Percentiles rank a stretch among this genome's conserved stretches.
Conservation (phyloP, 2,797 vertebrate species). For the Echeneis naucrates region DNA sequence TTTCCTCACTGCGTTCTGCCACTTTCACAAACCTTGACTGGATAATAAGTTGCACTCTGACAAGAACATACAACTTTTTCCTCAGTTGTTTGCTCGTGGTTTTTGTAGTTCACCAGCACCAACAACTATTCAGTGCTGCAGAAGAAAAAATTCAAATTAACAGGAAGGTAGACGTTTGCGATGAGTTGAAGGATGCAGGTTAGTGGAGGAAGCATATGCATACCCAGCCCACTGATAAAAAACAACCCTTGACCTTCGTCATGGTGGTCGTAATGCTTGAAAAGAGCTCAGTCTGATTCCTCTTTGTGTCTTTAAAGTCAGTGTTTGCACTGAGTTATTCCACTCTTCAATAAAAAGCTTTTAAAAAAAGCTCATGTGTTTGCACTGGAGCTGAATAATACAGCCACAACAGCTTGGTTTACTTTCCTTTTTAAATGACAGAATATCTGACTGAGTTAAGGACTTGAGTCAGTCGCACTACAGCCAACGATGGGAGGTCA, state of each 20-base stretch:
- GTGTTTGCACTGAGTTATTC: slow-evolving; percentile 23
- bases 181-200: too few species aligned
- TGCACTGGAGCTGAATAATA: neutral
- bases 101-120: slow-evolving; percentile 58
- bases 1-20: slow-evolving; percentile 9
- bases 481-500: neutral
- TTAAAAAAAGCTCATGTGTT: slow-evolving; percentile 22
- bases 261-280: slow-evolving; percentile 26
- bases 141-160: slow-evolving; percentile 32
- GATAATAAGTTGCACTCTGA: slow-evolving; percentile 6
- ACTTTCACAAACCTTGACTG: slow-evolving; percentile 37
- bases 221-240: slow-evolving; percentile 20
- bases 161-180: slow-evolving; percentile 28
- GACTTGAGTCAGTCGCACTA: slow-evolving; percentile 1
- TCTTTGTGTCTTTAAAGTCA: slow-evolving; percentile 32
- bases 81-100: slow-evolving; percentile 48
- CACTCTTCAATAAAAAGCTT: slow-evolving; percentile 24
- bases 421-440: slow-evolving; percentile 21
- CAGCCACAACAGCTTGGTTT: neutral
- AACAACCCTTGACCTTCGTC: slow-evolving; percentile 56
- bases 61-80: slow-evolving; percentile 10
- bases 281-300: slow-evolving; percentile 26
- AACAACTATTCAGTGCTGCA: slow-evolving; percentile 50
- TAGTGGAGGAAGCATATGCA: neutral
- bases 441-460: neutral